These are phyloP conservation scores for Ataeniobius toweri DNA, from an alignment of 2,797 vertebrate genomes.

Conservation along the genomic window DNA sequence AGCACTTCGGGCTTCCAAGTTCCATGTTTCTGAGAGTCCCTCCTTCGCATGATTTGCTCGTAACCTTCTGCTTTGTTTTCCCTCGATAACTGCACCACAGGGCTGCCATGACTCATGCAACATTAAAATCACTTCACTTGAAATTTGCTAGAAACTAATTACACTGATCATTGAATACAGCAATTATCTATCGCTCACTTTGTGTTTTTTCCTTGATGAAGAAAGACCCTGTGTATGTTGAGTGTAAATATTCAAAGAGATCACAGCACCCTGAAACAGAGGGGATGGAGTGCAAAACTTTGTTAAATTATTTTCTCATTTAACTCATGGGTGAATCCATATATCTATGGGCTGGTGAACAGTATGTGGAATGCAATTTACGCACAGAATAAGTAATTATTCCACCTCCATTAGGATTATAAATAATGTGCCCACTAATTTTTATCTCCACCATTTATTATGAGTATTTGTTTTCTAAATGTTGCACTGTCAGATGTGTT, in stretches of 20 bases:
- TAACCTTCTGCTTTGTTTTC: slow-evolving; percentile 48
- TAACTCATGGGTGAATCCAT: slow-evolving; percentile 58
- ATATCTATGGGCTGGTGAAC: slow-evolving; percentile 53
- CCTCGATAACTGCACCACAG: slow-evolving; percentile 38
- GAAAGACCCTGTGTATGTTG: slow-evolving; percentile 62
- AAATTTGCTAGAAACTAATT: slow-evolving; percentile 76
- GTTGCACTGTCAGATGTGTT: slow-evolving; percentile 44
- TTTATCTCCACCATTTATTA: slow-evolving; percentile 37
- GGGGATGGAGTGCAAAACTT: slow-evolving; percentile 55
- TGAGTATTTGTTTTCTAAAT: slow-evolving; percentile 60
- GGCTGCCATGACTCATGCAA: slow-evolving; percentile 63
- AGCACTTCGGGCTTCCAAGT: slow-evolving; percentile 26
- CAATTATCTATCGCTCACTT: slow-evolving; percentile 73
- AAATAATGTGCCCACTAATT: slow-evolving; percentile 63
- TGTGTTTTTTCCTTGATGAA: slow-evolving; percentile 62
- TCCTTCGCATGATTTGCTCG: slow-evolving; percentile 37
- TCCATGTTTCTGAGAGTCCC: slow-evolving; percentile 29
- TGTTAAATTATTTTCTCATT: slow-evolving; percentile 72
- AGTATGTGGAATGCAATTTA: slow-evolving; percentile 59
- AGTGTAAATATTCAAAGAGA: slow-evolving; percentile 74
- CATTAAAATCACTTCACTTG: slow-evolving; percentile 72
- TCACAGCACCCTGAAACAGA: slow-evolving; percentile 40
- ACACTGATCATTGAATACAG: slow-evolving; percentile 81
- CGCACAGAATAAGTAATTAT: slow-evolving; percentile 55
- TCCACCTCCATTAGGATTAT: slow-evolving; percentile 64